Evolutionary conservation across 1,140 invertebrate genomes (phyloP).

Genomic region (Artemia franciscana): DNA sequence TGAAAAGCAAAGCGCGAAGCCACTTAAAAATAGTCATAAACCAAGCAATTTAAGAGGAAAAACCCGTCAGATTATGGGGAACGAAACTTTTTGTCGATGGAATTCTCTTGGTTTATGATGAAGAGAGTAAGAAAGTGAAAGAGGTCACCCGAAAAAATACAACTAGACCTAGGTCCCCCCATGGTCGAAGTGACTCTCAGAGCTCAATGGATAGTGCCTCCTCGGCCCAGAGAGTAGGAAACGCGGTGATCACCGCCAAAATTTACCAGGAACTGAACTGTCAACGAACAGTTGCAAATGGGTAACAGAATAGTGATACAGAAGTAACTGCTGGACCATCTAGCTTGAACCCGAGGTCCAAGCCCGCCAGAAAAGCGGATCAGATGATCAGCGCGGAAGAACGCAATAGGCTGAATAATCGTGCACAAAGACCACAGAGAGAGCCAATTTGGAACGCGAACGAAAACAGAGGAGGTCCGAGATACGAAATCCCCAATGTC

Average conservation of each 20-base stretch:
- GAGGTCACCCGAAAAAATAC: neutral
- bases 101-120: neutral
- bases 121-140: neutral
- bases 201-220: neutral
- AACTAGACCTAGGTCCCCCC: neutral
- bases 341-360: neutral
- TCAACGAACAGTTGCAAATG: neutral
- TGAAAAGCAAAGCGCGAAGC: neutral
- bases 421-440: neutral
- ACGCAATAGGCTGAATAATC: neutral
- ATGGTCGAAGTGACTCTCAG: neutral
- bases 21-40: neutral
- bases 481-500: neutral
- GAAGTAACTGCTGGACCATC: neutral
- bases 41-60: neutral
- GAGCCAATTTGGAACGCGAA: neutral
- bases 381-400: neutral
- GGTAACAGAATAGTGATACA: neutral
- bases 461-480: neutral
- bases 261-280: neutral
- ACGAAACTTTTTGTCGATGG: neutral
- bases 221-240: neutral
- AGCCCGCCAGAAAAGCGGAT: neutral
- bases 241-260: neutral
- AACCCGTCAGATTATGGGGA: neutral